Evolutionary conservation across 2,888 invertebrate genomes (phyloP).

Genomic region (Laspeyria flexula): DNA sequence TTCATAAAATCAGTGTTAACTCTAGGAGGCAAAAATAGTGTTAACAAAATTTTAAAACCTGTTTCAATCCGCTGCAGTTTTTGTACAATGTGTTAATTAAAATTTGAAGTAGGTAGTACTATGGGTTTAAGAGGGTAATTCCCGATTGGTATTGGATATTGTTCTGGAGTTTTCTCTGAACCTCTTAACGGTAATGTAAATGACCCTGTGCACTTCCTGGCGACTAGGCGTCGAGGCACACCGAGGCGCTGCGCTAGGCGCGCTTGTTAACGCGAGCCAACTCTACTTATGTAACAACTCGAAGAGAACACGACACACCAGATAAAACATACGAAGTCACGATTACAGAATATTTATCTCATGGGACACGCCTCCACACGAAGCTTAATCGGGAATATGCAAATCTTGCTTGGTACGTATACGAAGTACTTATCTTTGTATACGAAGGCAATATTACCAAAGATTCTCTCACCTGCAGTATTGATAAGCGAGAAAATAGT

Average conservation of each 20-base stretch:
- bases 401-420: too few relatives aligned
- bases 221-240: constrained; percentile 57
- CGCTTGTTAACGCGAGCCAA: constrained; percentile 70
- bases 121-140: constrained; percentile 59
- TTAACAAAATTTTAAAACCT: too few relatives aligned
- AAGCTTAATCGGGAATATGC: constrained; percentile 15
- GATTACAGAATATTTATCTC: constrained; percentile 68
- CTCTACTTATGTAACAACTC: constrained; percentile 62
- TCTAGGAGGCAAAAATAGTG: neutral
- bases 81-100: neutral
- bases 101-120: constrained; percentile 4
- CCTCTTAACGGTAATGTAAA: constrained; percentile 78
- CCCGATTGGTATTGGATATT: constrained; percentile 63
- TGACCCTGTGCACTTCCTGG: constrained; percentile 70
- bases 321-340: constrained; percentile 77
- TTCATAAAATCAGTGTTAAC: neutral
- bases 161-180: constrained; percentile 70
- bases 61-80: too few relatives aligned
- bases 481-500: constrained; percentile 95
- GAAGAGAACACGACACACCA: constrained; percentile 69
- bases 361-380: constrained; percentile 42
- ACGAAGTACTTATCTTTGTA: constrained; percentile 19
- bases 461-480: constrained; percentile 88
- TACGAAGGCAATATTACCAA: constrained; percentile 18
- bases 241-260: constrained; percentile 51